Evolutionary conservation across 1,140 invertebrate genomes (phyloP), one percentile per base, ranked within the genome.

Genomic region (Saccostrea cuccullata): DNA sequence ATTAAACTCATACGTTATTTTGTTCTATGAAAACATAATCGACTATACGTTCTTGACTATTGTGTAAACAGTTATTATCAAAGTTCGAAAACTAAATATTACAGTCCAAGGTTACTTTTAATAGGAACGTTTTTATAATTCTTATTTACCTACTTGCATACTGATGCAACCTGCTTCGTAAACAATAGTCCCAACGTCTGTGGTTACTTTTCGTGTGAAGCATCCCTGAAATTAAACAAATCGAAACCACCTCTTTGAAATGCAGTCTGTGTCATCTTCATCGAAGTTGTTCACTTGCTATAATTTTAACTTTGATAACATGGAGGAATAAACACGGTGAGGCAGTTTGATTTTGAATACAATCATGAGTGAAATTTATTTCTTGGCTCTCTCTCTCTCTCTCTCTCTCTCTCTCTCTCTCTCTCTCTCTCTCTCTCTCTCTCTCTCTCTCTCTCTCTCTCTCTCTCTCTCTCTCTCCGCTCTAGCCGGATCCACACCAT

Each of bases 401-500:
- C 70, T 77, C 70, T 77, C 70, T 77, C 70, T n/a, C n/a, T n/a
- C n/a, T n/a, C n/a, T n/a, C n/a, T n/a, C n/a, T n/a, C n/a, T n/a
- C n/a, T n/a, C n/a, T n/a, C n/a, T n/a, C n/a, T n/a, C n/a, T n/a
- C n/a, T n/a, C n/a, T n/a, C n/a, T n/a, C n/a, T n/a, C n/a, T n/a
- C n/a, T n/a, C n/a, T n/a, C n/a, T n/a, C n/a, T n/a, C n/a, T n/a
- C n/a, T n/a, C n/a, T n/a, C n/a, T n/a, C n/a, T n/a, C n/a, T n/a
- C n/a, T 73, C 70, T 73, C 70, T 73, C 70, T 73, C 23, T 30
- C 23, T 73, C 70, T 73, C 70, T 73, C 70, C 30, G 26, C n/a
- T n/a, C n/a, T 30, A 0, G 13, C 20, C 3, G 1, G 58, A 60
- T 60, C 58, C n/a, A n/a, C 58, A 20, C 12, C 58, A 12, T 15